Evolutionary conservation across 2,888 invertebrate species (phyloP), one percentile per base, ranked within the genome.

Genomic region (Watsonalla cultraria): DNA sequence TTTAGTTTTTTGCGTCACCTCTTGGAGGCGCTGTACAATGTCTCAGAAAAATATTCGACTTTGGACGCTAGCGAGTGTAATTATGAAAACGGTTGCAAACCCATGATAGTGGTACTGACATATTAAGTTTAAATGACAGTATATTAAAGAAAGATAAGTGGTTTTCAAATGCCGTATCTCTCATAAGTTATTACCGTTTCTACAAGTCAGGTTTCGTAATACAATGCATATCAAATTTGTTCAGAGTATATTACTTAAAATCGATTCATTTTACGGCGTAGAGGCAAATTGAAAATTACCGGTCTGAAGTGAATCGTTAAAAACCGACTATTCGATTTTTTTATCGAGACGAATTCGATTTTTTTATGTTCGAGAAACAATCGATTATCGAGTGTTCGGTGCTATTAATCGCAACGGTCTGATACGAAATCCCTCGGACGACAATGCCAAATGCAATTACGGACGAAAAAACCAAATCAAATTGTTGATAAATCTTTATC

Each of bases 321-420:
- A 61, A 70, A 65, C 60, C 71, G 72, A 77, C 74, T 72, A 77
- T 68, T 62, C 71, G 75, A 76, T 76, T 76, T 71, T 70, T 65
- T 65, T 64, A 62, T 55, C 60, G 65, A 57, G 60, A 72, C 65
- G 65, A 74, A 68, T 74, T 61, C 65, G 60, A 65, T 72, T 76
- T 73, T 72, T 72, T 64, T 66, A 68, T 60, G 59, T 14, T 11
- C 47, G 53, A 61, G 65, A 71, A 68, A 68, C 72, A 76, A 77
- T 72, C 74, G 74, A 74, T 77, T 76, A 72, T 14, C 64, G 62
- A 69, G 61, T 70, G 65, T 60, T 59, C 61, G 56, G 64, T 64
- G 69, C 75, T 74, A 74, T 72, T 76, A 80, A 77, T 74, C 72
- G 71, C 65, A 68, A 63, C 65, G 66, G 66, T 66, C 71, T 74